Percentiles rank a stretch among this genome's conserved stretches.
phyloP scores from a whole-genome alignment of 2,888 invertebrate species.

The Catocala sponsa region DNA sequence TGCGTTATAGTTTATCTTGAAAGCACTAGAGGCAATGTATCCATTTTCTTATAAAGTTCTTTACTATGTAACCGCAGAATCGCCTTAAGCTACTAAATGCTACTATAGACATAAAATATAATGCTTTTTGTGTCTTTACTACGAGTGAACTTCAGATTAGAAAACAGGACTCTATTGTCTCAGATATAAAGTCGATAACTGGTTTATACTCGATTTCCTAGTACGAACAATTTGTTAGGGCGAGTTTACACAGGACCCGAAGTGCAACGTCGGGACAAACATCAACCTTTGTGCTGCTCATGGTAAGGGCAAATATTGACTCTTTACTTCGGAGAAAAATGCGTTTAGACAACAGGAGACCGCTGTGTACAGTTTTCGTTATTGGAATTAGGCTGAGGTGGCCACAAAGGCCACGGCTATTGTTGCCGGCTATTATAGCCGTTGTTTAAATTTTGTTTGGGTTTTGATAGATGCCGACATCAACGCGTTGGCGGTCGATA shows the following conservation, averaged over 20 bases:
- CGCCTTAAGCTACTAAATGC: constrained; percentile 83
- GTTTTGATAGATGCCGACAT: constrained; percentile 63
- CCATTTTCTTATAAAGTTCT: constrained; percentile 71
- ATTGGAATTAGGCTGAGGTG: constrained; percentile 79
- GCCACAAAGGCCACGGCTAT: constrained; percentile 64
- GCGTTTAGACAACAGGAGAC: constrained; percentile 80
- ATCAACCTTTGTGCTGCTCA: constrained; percentile 84
- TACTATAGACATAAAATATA: constrained; percentile 81
- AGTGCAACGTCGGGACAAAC: constrained; percentile 86
- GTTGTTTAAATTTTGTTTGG: constrained; percentile 53
- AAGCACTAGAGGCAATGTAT: constrained; percentile 68
- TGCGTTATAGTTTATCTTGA: constrained; percentile 66
- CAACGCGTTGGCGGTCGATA: constrained; percentile 54
- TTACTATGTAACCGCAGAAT: constrained; percentile 79
- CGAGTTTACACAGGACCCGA: constrained; percentile 85
- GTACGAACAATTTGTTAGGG: constrained; percentile 75
- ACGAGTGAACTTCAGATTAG: constrained; percentile 9
- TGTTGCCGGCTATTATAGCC: constrained; percentile 57
- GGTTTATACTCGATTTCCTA: constrained; percentile 34
- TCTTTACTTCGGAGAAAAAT: constrained; percentile 85
- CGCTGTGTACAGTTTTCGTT: constrained; percentile 84
- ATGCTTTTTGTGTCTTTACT: constrained; percentile 76
- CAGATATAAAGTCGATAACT: constrained; percentile 56
- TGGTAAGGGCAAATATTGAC: constrained; percentile 83
- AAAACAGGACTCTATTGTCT: constrained; percentile 54